Base-by-base conservation (phyloP, 2,888 invertebrate genomes). In the Labia minor region DNA sequence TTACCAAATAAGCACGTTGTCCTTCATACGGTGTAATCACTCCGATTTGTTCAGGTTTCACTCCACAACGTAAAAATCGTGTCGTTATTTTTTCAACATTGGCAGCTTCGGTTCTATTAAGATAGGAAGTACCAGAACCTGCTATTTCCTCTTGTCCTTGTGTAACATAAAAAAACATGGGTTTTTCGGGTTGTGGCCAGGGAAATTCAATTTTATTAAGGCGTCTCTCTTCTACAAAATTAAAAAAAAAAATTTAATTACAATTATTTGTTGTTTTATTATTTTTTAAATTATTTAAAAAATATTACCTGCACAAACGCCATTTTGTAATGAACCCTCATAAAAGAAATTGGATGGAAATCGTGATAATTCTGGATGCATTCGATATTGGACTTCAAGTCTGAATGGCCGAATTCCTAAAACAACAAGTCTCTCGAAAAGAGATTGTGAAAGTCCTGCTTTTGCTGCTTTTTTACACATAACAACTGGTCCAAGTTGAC, bases 271-370 rank as follows among this genome's bases (percentile, higher is more conserved):
- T 62, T 19, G 14, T 4, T n/a, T 63, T 14, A 67, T 49, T 1
- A 19, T 6, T 16, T 11, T 63, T 1, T 1, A 19, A 65, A 21
- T 14, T n/a, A n/a, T n/a, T n/a, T n/a, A n/a, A n/a, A n/a, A 33
- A 33, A 33, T 33, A 74, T 73, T 73, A 82, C 83, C 82, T 1
- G 96, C 92, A 72, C 96, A 95, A 1, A 99, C 98, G 1, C 99
- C 99, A 77, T 99, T 99, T 77, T 99, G 99, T 64, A 99, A 82
- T 1, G 95, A 95, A 0, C 99, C 98, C 76, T 99, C 99, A 75
- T 99, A 99, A 80, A 99, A 99, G 80, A 98, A 97, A 78, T 99
- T 98, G 0, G 97, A 98, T 0, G 99, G 99, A 77, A 99, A 99
- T 68, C 95, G 87, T 0, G 95, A 95, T 8, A 99, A 81, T 74